Percentiles rank a stretch among this genome's conserved stretches.
Evolutionary conservation across 2,888 invertebrate species (phyloP).

Genomic region (Plusia festucae): DNA sequence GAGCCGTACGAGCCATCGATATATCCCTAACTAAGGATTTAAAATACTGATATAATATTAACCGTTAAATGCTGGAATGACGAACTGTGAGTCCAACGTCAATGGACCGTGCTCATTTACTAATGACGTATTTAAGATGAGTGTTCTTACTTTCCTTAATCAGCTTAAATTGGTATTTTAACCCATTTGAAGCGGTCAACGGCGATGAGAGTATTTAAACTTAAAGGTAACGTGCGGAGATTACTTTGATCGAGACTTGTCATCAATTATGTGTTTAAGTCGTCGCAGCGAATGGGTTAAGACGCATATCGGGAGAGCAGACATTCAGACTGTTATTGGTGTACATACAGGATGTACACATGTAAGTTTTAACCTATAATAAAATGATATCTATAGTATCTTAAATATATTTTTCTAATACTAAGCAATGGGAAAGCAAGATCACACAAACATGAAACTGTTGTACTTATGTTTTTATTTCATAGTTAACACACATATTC

Average conservation of each 20-base stretch:
- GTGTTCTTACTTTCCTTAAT: not conserved
- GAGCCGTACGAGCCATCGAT: not conserved
- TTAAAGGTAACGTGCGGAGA: no score
- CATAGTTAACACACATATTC: conserved; percentile 15
- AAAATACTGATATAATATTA: conserved; percentile 3
- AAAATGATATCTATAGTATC: not conserved
- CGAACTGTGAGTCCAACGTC: not conserved
- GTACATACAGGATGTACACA: not conserved
- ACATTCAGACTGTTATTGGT: not conserved
- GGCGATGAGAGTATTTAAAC: no score
- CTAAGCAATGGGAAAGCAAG: not conserved
- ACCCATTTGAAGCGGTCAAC: not conserved
- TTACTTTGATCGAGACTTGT: not conserved
- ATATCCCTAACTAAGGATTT: not conserved
- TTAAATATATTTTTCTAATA: not conserved
- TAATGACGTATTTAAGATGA: not conserved
- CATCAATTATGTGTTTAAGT: not conserved
- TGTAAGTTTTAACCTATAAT: not conserved
- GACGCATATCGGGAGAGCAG: not conserved
- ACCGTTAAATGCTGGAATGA: not conserved
- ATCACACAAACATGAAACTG: conserved; percentile 13
- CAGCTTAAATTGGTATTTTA: not conserved
- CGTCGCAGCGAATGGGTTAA: no score
- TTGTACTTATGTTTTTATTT: conserved; percentile 37
- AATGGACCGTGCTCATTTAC: conserved; percentile 3